Conservation (phyloP, 2,797 vertebrate genomes). For the Helostoma temminkii region DNA sequence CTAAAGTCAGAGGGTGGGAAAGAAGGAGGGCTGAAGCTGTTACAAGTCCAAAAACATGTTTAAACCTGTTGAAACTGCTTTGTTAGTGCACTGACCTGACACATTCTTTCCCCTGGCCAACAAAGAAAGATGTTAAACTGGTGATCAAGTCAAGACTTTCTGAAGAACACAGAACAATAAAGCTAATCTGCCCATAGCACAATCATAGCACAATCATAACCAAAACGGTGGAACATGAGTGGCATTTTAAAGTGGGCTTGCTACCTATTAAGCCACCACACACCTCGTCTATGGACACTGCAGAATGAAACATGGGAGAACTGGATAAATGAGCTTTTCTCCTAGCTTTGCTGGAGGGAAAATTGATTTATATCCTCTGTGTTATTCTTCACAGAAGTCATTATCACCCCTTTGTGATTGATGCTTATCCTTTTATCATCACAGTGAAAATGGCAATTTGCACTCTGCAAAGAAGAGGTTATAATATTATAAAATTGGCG, state of each 20-base stretch:
- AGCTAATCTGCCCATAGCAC: conserved; percentile 51
- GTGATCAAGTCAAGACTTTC: conserved; percentile 48
- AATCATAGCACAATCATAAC: conserved; percentile 43
- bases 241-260: conserved; percentile 51
- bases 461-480: conserved; percentile 20
- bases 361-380: conserved; percentile 63
- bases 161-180: conserved; percentile 59
- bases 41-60: conserved; percentile 61
- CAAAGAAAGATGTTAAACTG: conserved; percentile 60
- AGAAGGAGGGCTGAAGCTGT: conserved; percentile 15
- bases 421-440: conserved; percentile 65
- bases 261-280: conserved; percentile 51
- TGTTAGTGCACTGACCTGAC: conserved; percentile 53
- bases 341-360: conserved; percentile 19
- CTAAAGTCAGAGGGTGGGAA: conserved; percentile 25
- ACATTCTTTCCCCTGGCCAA: neutral
- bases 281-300: conserved; percentile 42
- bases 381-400: conserved; percentile 68
- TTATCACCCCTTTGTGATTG: conserved; percentile 63
- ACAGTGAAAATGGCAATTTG: conserved; percentile 54
- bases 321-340: conserved; percentile 53
- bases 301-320: conserved; percentile 49
- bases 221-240: conserved; percentile 52
- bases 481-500: conserved; percentile 45
- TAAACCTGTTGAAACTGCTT: conserved; percentile 68